Percentiles rank a stretch among this genome's conserved stretches.
phyloP scores from a whole-genome alignment of 2,797 vertebrate species.

The Pangasius macronema region DNA sequence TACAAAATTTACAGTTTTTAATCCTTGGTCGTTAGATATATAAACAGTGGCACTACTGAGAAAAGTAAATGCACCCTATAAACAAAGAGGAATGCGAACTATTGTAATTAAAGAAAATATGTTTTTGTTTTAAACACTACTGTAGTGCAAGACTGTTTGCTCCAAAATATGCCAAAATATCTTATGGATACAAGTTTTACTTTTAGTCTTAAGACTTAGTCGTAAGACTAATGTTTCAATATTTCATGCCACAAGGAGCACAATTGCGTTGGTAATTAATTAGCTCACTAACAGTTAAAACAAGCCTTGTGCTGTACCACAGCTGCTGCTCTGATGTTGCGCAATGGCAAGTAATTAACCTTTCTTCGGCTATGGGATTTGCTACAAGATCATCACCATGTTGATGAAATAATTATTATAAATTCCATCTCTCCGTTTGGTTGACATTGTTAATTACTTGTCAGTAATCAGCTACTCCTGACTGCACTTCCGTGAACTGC shows the following conservation, averaged over 20 bases:
- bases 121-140: neutral
- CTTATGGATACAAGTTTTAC: neutral
- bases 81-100: neutral
- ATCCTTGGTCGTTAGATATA: neutral
- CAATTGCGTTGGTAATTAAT: conserved; percentile 82
- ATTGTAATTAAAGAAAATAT: neutral
- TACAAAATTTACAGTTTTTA: too few relatives aligned
- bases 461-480: conserved; percentile 87
- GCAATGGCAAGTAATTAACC: conserved; percentile 85
- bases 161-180: neutral
- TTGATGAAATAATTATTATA: conserved; percentile 87
- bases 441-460: conserved; percentile 90
- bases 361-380: conserved; percentile 81
- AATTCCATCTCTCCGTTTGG: conserved; percentile 79
- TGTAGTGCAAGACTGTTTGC: neutral
- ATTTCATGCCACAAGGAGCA: conserved; percentile 73
- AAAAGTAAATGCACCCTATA: neutral
- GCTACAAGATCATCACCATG: conserved; percentile 78
- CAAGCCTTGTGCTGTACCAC: conserved; percentile 71
- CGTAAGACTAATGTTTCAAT: conserved; percentile 70
- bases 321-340: conserved; percentile 76
- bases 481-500: conserved; percentile 71
- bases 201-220: conserved; percentile 2
- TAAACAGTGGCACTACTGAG: neutral
- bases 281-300: conserved; percentile 74